Conservation (phyloP, 2,113 vertebrate genomes). For the Cervus canadensis region DNA sequence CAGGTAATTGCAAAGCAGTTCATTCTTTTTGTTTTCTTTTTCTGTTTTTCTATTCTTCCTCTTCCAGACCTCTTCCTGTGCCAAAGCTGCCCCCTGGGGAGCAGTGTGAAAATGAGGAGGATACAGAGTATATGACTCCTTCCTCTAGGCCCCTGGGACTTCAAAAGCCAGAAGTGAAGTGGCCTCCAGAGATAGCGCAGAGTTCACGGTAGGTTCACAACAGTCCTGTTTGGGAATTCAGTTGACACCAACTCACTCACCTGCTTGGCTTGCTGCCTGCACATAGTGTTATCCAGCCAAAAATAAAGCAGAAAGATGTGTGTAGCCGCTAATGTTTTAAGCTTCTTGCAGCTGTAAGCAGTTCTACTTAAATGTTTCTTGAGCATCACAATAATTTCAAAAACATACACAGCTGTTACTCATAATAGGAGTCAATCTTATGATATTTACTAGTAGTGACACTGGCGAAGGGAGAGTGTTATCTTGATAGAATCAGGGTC, state of each 20-base stretch:
- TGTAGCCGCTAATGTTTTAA: neutral
- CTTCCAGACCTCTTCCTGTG: conserved; percentile 84
- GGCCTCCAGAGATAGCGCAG: conserved; percentile 76
- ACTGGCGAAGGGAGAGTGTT: neutral
- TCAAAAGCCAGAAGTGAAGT: conserved; percentile 80
- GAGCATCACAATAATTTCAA: neutral
- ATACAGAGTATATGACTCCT: conserved; percentile 96
- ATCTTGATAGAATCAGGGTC: neutral
- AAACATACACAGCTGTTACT: neutral
- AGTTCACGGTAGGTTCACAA: conserved; percentile 75
- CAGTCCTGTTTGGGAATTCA: neutral
- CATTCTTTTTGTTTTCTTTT: neutral
- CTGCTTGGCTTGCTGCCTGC: neutral
- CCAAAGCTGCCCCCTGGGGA: conserved; percentile 84
- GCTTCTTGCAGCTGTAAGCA: neutral
- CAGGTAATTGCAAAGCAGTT: neutral
- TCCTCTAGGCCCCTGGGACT: conserved; percentile 89
- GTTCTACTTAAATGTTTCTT: neutral
- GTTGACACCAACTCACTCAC: neutral
- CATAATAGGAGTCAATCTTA: neutral
- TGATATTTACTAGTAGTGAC: neutral
- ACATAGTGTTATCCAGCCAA: neutral
- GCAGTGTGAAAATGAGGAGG: conserved; percentile 88
- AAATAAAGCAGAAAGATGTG: neutral
- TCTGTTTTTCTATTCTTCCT: neutral